Percentiles rank a stretch among this genome's conserved stretches.
Evolutionary conservation across 2,797 vertebrate genomes (phyloP).

Genomic region (Acanthurus tractus): DNA sequence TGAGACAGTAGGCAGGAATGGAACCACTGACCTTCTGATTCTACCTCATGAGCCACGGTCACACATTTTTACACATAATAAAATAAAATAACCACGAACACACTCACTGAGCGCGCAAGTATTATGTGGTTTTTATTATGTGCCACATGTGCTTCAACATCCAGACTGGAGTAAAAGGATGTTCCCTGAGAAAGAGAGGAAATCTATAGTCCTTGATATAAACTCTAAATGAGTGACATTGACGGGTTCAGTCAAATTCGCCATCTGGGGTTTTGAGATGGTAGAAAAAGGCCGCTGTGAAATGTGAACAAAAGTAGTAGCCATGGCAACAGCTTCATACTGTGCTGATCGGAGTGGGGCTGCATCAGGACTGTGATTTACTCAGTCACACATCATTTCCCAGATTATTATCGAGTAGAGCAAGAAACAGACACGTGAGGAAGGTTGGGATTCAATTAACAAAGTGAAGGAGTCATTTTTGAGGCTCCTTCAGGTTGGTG

Average conservation of each 20-base stretch:
- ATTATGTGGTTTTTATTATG: no score
- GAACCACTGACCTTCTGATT: no score
- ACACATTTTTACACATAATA: no score
- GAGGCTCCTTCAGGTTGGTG: background rate
- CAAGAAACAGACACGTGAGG: background rate
- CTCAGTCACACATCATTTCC: background rate
- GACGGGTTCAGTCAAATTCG: no score
- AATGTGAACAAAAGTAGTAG: slow-evolving; percentile 6
- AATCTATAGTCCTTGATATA: background rate
- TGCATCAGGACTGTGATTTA: background rate
- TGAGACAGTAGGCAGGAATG: no score
- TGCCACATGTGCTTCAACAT: no score
- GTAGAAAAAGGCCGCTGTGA: background rate
- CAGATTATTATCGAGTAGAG: background rate
- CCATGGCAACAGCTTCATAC: slow-evolving; percentile 25
- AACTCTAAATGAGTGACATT: background rate
- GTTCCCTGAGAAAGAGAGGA: background rate
- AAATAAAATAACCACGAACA: no score
- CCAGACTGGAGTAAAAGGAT: no score
- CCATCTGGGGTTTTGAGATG: no score
- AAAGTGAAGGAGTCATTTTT: background rate
- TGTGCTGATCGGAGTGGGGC: background rate
- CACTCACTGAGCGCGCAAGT: no score
- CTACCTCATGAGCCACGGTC: background rate
- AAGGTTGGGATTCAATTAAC: background rate